Conservation (phyloP, 2,888 invertebrate genomes). For the Drosophila kuntzei region DNA sequence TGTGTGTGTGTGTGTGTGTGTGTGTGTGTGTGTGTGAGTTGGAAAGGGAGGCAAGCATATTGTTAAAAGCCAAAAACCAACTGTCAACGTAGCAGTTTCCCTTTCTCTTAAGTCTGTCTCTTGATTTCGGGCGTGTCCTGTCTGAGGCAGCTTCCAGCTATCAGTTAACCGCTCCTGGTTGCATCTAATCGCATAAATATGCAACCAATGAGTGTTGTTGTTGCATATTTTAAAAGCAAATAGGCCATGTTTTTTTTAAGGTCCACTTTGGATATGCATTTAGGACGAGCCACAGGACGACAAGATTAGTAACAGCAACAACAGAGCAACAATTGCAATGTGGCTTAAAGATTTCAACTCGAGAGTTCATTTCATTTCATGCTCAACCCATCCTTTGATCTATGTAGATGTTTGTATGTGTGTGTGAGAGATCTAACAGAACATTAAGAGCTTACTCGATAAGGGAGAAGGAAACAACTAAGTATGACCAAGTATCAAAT, state of each 20-base stretch:
- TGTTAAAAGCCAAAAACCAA: conserved; percentile 55
- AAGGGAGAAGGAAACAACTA: not conserved
- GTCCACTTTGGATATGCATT: conserved; percentile 4
- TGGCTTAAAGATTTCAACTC: conserved; percentile 38
- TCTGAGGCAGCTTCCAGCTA: conserved; percentile 59
- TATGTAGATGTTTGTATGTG: not conserved
- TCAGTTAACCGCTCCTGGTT: conserved; percentile 66
- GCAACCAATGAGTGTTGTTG: conserved; percentile 73
- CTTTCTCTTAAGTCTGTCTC: conserved; percentile 30
- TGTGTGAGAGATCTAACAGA: conserved; percentile 7
- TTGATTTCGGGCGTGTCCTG: conserved; percentile 59
- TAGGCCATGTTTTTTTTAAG: conserved; percentile 40
- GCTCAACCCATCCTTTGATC: conserved; percentile 6
- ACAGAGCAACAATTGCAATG: conserved; percentile 15
- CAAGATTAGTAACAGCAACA: conserved; percentile 9
- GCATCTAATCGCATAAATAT: conserved; percentile 81
- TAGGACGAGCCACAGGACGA: not conserved
- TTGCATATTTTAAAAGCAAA: conserved; percentile 77
- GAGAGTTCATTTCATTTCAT: conserved; percentile 27
- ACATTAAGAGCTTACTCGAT: conserved; percentile 23
- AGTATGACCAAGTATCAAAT: not conserved
- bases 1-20: conserved; percentile 10
- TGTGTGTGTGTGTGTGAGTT: conserved; percentile 3
- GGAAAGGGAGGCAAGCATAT: conserved; percentile 48
- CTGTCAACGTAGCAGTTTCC: conserved; percentile 75